Percentiles rank a stretch among this genome's conserved stretches.
Evolutionary conservation across 2,797 vertebrate species (phyloP).

Genomic region (Myotis vivesi): DNA sequence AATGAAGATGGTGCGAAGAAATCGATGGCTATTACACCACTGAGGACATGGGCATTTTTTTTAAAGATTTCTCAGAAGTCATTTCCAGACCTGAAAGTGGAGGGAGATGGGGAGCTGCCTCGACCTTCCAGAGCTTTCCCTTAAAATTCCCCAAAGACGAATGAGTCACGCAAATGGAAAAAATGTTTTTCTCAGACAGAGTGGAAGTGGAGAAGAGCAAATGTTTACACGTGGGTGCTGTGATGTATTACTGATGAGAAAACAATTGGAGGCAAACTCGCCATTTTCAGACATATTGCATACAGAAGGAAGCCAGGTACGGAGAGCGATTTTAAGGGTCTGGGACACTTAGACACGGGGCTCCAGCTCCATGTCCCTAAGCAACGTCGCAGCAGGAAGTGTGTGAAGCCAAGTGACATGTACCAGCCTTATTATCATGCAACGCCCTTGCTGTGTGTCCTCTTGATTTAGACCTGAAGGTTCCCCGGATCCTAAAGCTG

Average conservation of each 20-base stretch:
- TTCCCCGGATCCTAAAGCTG: not conserved
- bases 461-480: constrained; percentile 34
- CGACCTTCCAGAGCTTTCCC: not conserved
- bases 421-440: not conserved
- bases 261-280: constrained; percentile 60
- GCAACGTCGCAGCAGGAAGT: not conserved
- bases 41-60: fast-evolving
- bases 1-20: not conserved
- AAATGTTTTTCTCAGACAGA: constrained; percentile 33
- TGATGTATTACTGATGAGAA: constrained; percentile 59
- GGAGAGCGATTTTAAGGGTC: constrained; percentile 32
- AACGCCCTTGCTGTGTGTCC: not conserved
- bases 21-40: not conserved
- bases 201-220: constrained; percentile 3
- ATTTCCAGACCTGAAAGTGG: not conserved
- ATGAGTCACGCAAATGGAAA: not conserved
- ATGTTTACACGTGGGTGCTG: not conserved
- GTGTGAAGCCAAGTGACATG: not conserved
- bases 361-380: not conserved
- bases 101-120: not conserved
- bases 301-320: not conserved
- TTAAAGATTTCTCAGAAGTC: not conserved
- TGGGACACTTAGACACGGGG: not conserved
- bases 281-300: constrained; percentile 40
- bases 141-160: not conserved